phyloP scores from a whole-genome alignment of 1,140 invertebrate species.

The Chrysoperla carnea region DNA sequence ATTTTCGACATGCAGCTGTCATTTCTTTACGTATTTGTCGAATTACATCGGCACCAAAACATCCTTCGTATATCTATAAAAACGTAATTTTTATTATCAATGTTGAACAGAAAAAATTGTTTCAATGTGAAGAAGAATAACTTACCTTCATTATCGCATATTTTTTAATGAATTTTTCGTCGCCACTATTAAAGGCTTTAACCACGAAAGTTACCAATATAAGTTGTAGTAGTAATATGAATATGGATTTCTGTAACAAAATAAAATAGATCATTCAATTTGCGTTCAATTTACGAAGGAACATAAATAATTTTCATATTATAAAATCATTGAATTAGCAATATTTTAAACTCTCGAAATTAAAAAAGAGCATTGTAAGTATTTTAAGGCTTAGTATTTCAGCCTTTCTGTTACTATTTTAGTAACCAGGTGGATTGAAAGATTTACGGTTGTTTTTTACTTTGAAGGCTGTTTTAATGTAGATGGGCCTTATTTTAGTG shows the following conservation, averaged over 20 bases:
- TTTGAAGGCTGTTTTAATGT: no score
- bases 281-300: no score
- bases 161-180: conserved; percentile 44
- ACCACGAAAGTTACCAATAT: conserved; percentile 11
- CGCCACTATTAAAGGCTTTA: conserved; percentile 27
- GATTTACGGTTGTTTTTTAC: no score
- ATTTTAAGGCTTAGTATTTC: no score
- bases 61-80: conserved; percentile 44
- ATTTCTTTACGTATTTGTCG: conserved; percentile 45
- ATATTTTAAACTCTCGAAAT: no score
- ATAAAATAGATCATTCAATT: neutral
- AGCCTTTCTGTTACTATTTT: no score
- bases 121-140: neutral
- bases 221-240: neutral
- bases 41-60: conserved; percentile 41
- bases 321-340: no score
- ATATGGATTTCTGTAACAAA: neutral
- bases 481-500: no score
- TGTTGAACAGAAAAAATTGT: neutral
- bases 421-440: no score
- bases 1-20: conserved; percentile 40
- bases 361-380: no score
- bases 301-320: no score
- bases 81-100: neutral
- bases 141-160: conserved; percentile 49